Percentiles rank a stretch among this genome's conserved stretches.
Conservation (phyloP, 2,113 vertebrate species). For the Clinocottus analis region DNA sequence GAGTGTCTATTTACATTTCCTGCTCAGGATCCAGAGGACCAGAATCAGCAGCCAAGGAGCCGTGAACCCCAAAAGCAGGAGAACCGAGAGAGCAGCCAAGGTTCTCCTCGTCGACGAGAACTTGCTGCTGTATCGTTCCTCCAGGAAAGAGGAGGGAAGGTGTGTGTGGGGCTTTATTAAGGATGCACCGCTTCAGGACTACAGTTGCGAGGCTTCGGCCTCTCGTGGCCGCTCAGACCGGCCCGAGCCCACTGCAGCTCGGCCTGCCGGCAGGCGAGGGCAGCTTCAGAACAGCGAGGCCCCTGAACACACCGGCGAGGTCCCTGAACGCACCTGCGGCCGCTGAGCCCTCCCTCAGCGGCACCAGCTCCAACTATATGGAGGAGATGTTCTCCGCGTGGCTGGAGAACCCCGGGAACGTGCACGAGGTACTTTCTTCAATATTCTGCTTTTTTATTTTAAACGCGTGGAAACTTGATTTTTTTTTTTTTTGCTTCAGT, state of each 20-base stretch:
- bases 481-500: too few species aligned
- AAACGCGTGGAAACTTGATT: too few species aligned
- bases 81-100: background rate
- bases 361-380: slow-evolving; percentile 95
- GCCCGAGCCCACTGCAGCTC: slow-evolving; percentile 82
- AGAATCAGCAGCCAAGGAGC: background rate
- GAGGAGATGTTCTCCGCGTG: slow-evolving; percentile 97
- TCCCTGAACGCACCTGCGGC: slow-evolving; percentile 83
- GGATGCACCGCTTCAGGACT: slow-evolving; percentile 94
- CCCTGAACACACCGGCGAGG: slow-evolving; percentile 67
- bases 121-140: background rate
- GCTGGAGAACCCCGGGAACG: slow-evolving; percentile 95
- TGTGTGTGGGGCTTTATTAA: too few species aligned
- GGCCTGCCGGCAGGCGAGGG: slow-evolving; percentile 72
- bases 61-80: background rate
- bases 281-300: slow-evolving; percentile 84
- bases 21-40: too few species aligned
- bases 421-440: slow-evolving; percentile 90
- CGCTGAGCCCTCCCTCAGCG: slow-evolving; percentile 92
- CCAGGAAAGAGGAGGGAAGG: background rate
- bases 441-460: background rate
- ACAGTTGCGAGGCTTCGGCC: slow-evolving; percentile 88
- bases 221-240: slow-evolving; percentile 85
- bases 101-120: background rate
- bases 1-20: too few species aligned